Conservation (phyloP, 1,140 invertebrate genomes). For the Aphaenogaster floridana region DNA sequence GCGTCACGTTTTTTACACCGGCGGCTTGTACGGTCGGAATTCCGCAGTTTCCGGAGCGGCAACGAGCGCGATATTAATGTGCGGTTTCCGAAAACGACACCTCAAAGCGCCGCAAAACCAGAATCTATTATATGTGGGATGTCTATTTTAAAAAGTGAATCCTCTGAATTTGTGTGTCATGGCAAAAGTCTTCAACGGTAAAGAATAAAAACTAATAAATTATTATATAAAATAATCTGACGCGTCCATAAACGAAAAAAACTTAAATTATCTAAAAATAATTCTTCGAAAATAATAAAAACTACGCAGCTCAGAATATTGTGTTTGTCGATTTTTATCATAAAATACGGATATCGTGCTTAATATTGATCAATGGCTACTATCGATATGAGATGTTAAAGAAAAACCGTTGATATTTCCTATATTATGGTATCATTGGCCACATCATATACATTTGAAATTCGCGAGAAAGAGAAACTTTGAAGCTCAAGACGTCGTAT, state of each 20-base stretch:
- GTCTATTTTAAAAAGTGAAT: conserved; percentile 44
- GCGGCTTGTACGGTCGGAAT: conserved; percentile 47
- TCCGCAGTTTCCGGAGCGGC: conserved; percentile 55
- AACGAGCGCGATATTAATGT: conserved; percentile 62
- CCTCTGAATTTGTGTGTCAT: not conserved
- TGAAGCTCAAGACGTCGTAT: conserved; percentile 14
- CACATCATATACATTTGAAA: not conserved
- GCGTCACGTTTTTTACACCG: conserved; percentile 65
- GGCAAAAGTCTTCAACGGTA: not conserved
- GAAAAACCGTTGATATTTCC: not conserved
- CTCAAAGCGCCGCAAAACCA: not conserved
- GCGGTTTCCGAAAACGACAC: conserved; percentile 36
- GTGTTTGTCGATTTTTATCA: not conserved
- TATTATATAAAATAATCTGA: conserved; percentile 13
- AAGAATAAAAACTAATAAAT: not conserved
- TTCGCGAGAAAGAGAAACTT: conserved; percentile 16
- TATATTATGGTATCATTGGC: not conserved
- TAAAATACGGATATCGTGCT: not conserved
- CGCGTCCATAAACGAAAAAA: not conserved
- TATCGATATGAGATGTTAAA: not conserved
- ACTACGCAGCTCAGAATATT: not conserved
- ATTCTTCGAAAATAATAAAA: not conserved
- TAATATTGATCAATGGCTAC: not conserved
- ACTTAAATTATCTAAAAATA: not conserved
- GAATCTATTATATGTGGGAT: not conserved